Evolutionary conservation across 2,888 invertebrate species (phyloP).

Genomic region (Pachliopta kotzebuea): DNA sequence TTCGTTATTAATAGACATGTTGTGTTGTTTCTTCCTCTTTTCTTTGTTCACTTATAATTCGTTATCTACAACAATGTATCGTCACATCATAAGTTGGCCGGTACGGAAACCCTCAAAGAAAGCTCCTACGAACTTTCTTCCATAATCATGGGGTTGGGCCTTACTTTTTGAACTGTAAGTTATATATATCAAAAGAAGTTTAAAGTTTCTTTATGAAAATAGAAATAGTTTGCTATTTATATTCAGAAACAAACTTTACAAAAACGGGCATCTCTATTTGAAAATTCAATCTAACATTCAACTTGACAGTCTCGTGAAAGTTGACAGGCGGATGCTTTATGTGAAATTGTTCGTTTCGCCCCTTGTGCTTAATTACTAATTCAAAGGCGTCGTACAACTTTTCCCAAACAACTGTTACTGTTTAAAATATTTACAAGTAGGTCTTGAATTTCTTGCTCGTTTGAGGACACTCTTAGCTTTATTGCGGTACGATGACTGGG

Average conservation of each 20-base stretch:
- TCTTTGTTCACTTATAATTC: too few relatives aligned
- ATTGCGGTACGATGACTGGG: constrained; percentile 28
- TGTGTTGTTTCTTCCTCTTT: too few relatives aligned
- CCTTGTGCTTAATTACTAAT: constrained; percentile 55
- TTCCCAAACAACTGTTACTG: constrained; percentile 48
- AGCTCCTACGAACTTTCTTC: too few relatives aligned
- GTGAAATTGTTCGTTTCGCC: constrained; percentile 38
- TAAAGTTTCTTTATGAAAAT: background rate
- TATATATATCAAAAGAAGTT: background rate
- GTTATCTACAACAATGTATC: too few relatives aligned
- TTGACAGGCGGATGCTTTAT: constrained; percentile 42
- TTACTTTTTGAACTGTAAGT: background rate
- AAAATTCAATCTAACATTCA: constrained; percentile 36
- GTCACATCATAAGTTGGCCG: too few relatives aligned
- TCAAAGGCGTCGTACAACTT: constrained; percentile 55
- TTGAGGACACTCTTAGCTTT: constrained; percentile 27
- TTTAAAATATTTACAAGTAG: constrained; percentile 40
- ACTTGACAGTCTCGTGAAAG: constrained; percentile 41
- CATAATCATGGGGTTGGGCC: too few relatives aligned
- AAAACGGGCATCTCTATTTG: constrained; percentile 32
- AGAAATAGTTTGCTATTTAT: background rate
- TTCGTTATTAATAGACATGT: too few relatives aligned
- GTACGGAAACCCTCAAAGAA: too few relatives aligned
- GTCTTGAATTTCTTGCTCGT: constrained; percentile 33
- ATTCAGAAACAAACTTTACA: constrained; percentile 25